These are phyloP conservation scores for Apistogramma diplotaenia DNA, from an alignment of 2,113 vertebrate genomes.

Conservation along the genomic window DNA sequence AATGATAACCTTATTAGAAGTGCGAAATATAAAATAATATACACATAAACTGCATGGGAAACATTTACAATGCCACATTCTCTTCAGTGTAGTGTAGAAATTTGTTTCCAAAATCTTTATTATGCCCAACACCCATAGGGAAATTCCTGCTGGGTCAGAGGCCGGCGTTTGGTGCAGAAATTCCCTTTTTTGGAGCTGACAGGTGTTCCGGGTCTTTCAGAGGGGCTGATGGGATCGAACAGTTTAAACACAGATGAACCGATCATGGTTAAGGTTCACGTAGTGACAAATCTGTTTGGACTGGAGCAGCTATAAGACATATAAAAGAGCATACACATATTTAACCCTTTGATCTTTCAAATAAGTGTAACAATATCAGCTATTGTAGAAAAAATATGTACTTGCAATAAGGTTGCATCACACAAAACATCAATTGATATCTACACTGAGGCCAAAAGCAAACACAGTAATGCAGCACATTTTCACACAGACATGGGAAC, in stretches of 20 bases:
- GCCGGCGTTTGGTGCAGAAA: background rate
- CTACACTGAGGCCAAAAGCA: background rate
- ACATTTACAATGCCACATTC: background rate
- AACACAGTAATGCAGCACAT: background rate
- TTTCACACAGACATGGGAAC: background rate
- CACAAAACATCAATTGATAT: background rate
- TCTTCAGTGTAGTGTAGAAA: background rate
- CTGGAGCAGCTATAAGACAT: background rate
- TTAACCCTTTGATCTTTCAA: no score
- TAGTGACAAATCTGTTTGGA: background rate
- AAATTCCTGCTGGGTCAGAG: conserved; percentile 25
- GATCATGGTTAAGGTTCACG: background rate
- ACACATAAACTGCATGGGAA: background rate
- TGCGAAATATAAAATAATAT: background rate
- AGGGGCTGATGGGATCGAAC: background rate
- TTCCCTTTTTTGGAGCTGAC: background rate
- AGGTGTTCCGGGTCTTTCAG: conserved; percentile 5
- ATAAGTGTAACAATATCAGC: no score
- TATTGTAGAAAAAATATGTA: background rate
- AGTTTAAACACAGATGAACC: background rate
- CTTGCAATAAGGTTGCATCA: background rate
- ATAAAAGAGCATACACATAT: background rate
- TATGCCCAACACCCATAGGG: background rate
- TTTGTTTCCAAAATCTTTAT: background rate
- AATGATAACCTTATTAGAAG: conserved; percentile 14